Base-by-base conservation (phyloP, 2,113 vertebrate genomes). In the Eudorcas thomsonii region DNA sequence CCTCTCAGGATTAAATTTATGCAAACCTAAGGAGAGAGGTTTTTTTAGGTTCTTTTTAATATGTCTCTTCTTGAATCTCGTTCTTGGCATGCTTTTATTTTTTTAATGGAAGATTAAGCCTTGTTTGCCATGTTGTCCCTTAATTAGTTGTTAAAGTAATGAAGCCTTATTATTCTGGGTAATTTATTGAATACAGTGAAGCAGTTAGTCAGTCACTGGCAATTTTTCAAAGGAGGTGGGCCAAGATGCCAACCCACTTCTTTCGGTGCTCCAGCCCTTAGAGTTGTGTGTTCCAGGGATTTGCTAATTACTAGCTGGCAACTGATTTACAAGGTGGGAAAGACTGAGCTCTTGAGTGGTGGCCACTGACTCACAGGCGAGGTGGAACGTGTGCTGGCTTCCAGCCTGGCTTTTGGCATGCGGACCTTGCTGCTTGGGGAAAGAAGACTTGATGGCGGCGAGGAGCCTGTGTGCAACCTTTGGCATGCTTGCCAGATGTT, bases 141-240 rank as follows among this genome's bases (percentile, higher is more conserved):
- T 95, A 97, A 87, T 83, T 88, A 91, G 95, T 92, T 96, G 67
- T 84, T 97, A 96, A 97, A 96, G 81, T 97, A 97, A 91, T 80
- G n/a, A 94, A 54, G 39, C 16, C 59, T 83, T 97, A 50, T 93
- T 97, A 52, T 89, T 86, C 54, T 82, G 82, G 7, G 60, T 96
- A 97, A 96, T 94, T 95, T 96, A 83, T 71, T 97, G 92, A 93
- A 90, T 82, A 96, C 85, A 96, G 21, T 71, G 88, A 90, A 92
- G 57, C 50, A 81, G 67, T 74, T 74, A 91, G 55, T 82, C 55
- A 77, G 39, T 91, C 33, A 30, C n/a, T 96, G 88, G 64, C 67
- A 94, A 15, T 39, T 91, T 91, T 91, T 88, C 39, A 77, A 94
- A 82, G 77, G 67, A 88, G 50, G 28, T 85, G 19, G 77, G 50